Percentiles rank a stretch among this genome's conserved stretches.
Conservation (phyloP, 2,797 vertebrate genomes). For the Eptatretus atami region DNA sequence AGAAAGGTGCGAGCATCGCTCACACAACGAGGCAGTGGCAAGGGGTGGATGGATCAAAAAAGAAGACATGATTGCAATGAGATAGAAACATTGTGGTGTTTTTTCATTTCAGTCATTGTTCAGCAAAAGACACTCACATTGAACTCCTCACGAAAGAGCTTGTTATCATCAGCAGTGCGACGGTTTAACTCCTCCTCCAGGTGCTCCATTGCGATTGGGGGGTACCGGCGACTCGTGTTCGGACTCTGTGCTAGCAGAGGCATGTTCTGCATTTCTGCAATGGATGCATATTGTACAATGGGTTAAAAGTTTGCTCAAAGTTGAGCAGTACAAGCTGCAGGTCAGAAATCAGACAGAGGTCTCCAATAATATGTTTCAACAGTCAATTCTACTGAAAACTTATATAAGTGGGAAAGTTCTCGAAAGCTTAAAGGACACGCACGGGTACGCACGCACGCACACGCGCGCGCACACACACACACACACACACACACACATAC, state of each 20-base stretch:
- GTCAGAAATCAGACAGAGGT: too few relatives aligned
- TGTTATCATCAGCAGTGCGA: slow-evolving; percentile 92
- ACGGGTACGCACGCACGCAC: background rate
- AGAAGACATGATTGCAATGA: background rate
- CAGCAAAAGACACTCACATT: slow-evolving; percentile 27
- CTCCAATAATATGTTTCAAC: background rate
- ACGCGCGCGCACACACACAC: too few relatives aligned
- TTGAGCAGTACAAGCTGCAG: too few relatives aligned
- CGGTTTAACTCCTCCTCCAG: slow-evolving; percentile 95
- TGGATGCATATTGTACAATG: background rate
- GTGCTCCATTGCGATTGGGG: slow-evolving; percentile 67
- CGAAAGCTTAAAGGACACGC: background rate
- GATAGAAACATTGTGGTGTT: too few relatives aligned
- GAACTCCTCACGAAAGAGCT: slow-evolving; percentile 88
- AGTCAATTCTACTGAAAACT: background rate
- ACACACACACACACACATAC: too few relatives aligned
- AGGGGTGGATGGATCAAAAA: background rate
- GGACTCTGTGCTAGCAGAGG: slow-evolving; percentile 74
- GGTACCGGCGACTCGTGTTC: slow-evolving; percentile 94
- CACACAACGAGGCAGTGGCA: background rate
- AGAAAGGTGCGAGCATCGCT: background rate
- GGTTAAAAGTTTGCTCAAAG: too few relatives aligned
- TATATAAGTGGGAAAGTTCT: background rate
- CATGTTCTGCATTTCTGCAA: slow-evolving; percentile 64
- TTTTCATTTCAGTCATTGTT: too few relatives aligned